Percentiles rank a stretch among this genome's conserved stretches.
These are phyloP conservation scores for Lasioglossum morio DNA, from an alignment of 2,888 invertebrate species.

Conservation along the genomic window DNA sequence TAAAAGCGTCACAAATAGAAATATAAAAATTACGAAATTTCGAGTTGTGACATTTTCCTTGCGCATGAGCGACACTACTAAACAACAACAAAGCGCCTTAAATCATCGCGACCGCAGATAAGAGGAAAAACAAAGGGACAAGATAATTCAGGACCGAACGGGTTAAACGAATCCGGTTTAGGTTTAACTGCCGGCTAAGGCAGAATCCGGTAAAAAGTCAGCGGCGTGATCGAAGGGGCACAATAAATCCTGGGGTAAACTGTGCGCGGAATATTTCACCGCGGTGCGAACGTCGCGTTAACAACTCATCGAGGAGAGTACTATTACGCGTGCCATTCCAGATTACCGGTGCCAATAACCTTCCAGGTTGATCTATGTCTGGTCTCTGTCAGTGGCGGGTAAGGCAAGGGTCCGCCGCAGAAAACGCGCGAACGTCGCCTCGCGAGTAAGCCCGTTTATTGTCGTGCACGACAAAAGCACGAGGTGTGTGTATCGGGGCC, in stretches of 20 bases:
- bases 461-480: slow-evolving; percentile 41
- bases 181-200: neutral
- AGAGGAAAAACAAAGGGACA: neutral
- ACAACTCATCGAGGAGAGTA: slow-evolving; percentile 51
- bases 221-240: neutral
- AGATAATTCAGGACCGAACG: neutral
- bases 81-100: neutral
- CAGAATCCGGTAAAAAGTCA: neutral
- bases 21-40: too few species aligned
- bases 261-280: slow-evolving; percentile 33
- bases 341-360: slow-evolving; percentile 59
- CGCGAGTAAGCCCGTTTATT: slow-evolving; percentile 58
- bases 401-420: slow-evolving; percentile 32
- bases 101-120: neutral
- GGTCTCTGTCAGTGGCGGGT: neutral
- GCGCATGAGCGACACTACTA: neutral
- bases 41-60: too few species aligned
- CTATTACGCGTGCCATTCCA: slow-evolving; percentile 37
- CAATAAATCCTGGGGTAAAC: slow-evolving; percentile 34
- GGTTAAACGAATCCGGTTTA: neutral
- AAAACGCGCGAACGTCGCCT: slow-evolving; percentile 27
- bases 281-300: slow-evolving; percentile 45
- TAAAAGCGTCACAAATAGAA: too few species aligned
- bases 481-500: slow-evolving; percentile 31
- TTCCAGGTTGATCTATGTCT: slow-evolving; percentile 46